phyloP scores from a whole-genome alignment of 2,797 vertebrate species.

The Gouania willdenowi region DNA sequence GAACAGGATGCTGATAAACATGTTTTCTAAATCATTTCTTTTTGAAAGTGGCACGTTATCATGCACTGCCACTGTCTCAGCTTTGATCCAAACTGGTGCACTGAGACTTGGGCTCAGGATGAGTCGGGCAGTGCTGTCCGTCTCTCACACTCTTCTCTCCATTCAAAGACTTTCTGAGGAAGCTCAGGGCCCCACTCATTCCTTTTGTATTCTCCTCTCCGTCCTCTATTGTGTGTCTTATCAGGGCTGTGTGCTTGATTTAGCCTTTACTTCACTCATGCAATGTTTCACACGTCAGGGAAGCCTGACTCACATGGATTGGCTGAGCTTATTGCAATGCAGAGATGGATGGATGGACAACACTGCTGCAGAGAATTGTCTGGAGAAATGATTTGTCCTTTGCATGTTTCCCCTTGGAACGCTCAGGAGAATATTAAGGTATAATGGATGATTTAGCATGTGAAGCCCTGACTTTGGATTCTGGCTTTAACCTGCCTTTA shows the following conservation, averaged over 20 bases:
- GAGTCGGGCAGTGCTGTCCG: not conserved
- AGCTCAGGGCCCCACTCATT: not conserved
- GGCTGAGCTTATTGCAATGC: not conserved
- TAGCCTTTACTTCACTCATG: not conserved
- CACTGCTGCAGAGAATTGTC: not conserved
- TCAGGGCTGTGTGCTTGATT: not conserved
- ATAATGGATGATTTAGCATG: not conserved
- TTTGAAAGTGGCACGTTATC: not conserved
- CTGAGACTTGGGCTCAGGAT: not conserved
- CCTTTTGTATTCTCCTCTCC: not conserved
- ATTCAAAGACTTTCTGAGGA: not conserved
- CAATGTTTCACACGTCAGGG: not conserved
- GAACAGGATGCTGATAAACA: too few species aligned
- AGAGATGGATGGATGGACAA: conserved; percentile 14
- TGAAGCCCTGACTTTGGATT: too few species aligned
- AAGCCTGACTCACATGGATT: not conserved
- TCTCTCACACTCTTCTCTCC: conserved; percentile 2
- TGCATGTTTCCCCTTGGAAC: conserved; percentile 1
- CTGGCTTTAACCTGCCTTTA: too few species aligned
- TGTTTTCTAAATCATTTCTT: too few species aligned
- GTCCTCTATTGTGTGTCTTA: not conserved
- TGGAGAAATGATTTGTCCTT: conserved; percentile 1
- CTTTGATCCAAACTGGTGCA: not conserved
- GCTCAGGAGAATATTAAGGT: too few species aligned
- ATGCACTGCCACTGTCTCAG: conserved; percentile 2